Conservation (phyloP, 1,140 invertebrate species). For the Diorhabda carinulata region DNA sequence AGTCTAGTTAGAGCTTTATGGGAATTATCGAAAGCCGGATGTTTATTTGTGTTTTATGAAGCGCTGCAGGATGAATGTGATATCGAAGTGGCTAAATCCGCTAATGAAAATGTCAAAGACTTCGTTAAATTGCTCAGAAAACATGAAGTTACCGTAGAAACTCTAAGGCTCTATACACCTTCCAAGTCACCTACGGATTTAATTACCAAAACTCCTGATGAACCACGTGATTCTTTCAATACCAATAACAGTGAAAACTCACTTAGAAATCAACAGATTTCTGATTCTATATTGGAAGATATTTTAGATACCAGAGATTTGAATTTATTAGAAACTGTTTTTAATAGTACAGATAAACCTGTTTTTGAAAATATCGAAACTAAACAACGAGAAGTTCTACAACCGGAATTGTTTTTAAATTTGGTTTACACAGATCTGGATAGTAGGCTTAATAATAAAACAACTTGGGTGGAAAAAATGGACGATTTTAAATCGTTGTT, state of each 20-base stretch:
- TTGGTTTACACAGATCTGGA: slow-evolving; percentile 55
- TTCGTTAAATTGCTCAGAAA: slow-evolving; percentile 57
- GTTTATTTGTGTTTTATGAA: slow-evolving; percentile 62
- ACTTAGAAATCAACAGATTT: neutral
- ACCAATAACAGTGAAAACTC: slow-evolving; percentile 8
- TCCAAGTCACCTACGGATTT: slow-evolving; percentile 8
- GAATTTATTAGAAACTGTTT: slow-evolving; percentile 56
- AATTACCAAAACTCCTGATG: slow-evolving; percentile 2
- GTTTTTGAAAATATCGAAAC: slow-evolving; percentile 30
- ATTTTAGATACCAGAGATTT: slow-evolving; percentile 56
- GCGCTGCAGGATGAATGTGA: slow-evolving; percentile 67
- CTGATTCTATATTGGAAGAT: slow-evolving; percentile 45
- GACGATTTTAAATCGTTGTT: slow-evolving; percentile 59
- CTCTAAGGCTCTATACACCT: neutral
- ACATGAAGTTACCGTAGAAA: slow-evolving; percentile 51
- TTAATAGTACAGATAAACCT: slow-evolving; percentile 49
- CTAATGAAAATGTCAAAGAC: slow-evolving; percentile 55
- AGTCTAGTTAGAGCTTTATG: slow-evolving; percentile 58
- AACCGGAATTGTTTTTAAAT: slow-evolving; percentile 55
- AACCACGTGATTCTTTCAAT: neutral
- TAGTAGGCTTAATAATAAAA: slow-evolving; percentile 53
- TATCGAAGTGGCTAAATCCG: slow-evolving; percentile 61
- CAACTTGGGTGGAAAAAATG: slow-evolving; percentile 56
- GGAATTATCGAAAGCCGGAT: slow-evolving; percentile 62
- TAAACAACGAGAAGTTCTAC: slow-evolving; percentile 46